A percentile compares a stretch with the other conserved stretches of the same genome.
Conservation (phyloP, 2,113 vertebrate genomes). For the Menura novaehollandiae region DNA sequence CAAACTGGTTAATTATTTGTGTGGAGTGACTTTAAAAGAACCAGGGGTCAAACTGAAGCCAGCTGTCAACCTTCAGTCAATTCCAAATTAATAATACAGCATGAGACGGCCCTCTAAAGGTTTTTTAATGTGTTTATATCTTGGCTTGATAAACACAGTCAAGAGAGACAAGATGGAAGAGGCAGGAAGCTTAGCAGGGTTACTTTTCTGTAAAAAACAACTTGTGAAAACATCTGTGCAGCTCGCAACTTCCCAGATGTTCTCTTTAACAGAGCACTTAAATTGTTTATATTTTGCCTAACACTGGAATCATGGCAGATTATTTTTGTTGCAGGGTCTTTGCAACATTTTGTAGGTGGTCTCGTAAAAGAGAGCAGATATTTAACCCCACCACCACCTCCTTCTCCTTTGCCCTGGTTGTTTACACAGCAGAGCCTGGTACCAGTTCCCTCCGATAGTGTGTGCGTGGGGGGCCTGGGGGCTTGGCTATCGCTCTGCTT, state of each 20-base stretch:
- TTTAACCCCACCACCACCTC: conserved; percentile 60
- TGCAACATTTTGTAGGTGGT: conserved; percentile 70
- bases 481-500: not conserved
- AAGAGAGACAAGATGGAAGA: conserved; percentile 46
- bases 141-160: conserved; percentile 34
- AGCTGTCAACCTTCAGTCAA: conserved; percentile 46
- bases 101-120: conserved; percentile 19
- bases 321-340: conserved; percentile 59
- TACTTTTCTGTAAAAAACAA: conserved; percentile 15
- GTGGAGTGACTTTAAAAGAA: not conserved
- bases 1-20: not conserved
- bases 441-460: conserved; percentile 46
- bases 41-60: not conserved
- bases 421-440: conserved; percentile 61
- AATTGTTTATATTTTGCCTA: conserved; percentile 66
- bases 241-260: conserved; percentile 43
- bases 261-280: conserved; percentile 62
- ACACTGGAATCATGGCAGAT: conserved; percentile 50
- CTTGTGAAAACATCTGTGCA: conserved; percentile 58
- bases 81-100: conserved; percentile 52
- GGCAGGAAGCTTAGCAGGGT: conserved; percentile 33
- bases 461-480: not conserved
- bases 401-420: conserved; percentile 59
- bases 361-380: conserved; percentile 69
- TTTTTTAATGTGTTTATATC: conserved; percentile 68